Conservation (phyloP, 2,113 vertebrate genomes). For the Pteropus alecto region DNA sequence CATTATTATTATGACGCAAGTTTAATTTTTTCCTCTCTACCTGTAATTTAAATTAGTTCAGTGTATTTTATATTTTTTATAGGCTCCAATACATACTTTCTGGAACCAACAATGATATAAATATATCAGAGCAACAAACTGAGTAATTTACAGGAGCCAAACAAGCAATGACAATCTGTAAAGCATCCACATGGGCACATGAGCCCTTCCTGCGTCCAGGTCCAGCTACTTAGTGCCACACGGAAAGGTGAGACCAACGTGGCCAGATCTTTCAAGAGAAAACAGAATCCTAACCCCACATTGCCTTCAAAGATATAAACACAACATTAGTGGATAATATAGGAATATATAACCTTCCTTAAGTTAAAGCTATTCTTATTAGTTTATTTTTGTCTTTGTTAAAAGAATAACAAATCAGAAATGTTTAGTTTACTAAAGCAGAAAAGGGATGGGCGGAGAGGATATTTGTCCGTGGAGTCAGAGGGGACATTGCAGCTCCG, state of each 20-base stretch:
- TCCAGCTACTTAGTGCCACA: rapidly evolving
- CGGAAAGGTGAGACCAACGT: background rate
- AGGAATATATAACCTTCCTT: background rate
- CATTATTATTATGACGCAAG: rapidly evolving
- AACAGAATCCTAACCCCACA: background rate
- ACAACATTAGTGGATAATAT: background rate
- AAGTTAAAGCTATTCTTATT: background rate
- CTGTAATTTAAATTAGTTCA: background rate
- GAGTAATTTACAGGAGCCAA: background rate
- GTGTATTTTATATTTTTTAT: background rate
- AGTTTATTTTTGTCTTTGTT: background rate
- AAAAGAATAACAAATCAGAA: background rate
- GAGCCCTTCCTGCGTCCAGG: background rate
- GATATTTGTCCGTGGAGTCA: too few relatives aligned
- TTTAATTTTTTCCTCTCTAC: background rate
- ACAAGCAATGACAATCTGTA: background rate
- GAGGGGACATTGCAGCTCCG: rapidly evolving
- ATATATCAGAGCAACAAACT: background rate
- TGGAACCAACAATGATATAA: background rate
- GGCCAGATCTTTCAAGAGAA: background rate
- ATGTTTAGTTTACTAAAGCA: background rate
- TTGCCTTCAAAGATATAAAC: background rate
- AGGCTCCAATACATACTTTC: background rate
- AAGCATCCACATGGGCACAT: rapidly evolving
- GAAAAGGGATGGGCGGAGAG: background rate